Conservation (phyloP, 30 jellyfish, hydroid and myxozoan species). For the Nemopilema nomurai region DNA sequence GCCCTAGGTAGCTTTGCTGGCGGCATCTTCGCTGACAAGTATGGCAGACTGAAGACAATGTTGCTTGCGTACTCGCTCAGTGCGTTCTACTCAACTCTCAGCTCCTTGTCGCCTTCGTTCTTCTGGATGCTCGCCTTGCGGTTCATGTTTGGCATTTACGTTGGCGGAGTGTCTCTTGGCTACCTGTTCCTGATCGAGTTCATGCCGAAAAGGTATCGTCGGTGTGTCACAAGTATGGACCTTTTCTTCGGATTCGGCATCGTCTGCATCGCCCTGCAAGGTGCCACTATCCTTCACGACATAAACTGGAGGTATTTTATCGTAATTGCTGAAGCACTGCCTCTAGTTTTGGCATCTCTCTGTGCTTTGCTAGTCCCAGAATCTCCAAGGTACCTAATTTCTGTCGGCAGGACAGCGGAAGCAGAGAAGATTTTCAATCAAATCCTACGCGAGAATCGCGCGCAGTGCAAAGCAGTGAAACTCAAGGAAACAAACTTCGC, state of each 20-base stretch:
- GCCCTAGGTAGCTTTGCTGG: constrained; percentile 67
- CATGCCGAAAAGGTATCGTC: constrained; percentile 70
- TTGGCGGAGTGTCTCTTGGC: constrained; percentile 71
- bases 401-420: constrained; percentile 47
- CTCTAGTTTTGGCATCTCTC: constrained; percentile 52
- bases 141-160: constrained; percentile 63
- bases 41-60: constrained; percentile 63
- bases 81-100: constrained; percentile 53
- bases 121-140: constrained; percentile 60
- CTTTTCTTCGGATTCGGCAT: constrained; percentile 68
- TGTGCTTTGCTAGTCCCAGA: constrained; percentile 62
- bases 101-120: constrained; percentile 61
- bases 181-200: constrained; percentile 61
- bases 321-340: constrained; percentile 67
- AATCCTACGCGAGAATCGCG: constrained; percentile 36
- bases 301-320: constrained; percentile 63
- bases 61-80: constrained; percentile 60
- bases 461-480: constrained; percentile 44
- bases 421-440: constrained; percentile 64
- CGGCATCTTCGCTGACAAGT: constrained; percentile 65
- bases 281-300: constrained; percentile 58
- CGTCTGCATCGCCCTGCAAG: constrained; percentile 68
- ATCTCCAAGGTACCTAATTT: constrained; percentile 63
- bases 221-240: constrained; percentile 70
- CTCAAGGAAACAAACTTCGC: constrained; percentile 22